Evolutionary conservation across 2,888 invertebrate species (phyloP).

Genomic region (Eupithecia inturbata): DNA sequence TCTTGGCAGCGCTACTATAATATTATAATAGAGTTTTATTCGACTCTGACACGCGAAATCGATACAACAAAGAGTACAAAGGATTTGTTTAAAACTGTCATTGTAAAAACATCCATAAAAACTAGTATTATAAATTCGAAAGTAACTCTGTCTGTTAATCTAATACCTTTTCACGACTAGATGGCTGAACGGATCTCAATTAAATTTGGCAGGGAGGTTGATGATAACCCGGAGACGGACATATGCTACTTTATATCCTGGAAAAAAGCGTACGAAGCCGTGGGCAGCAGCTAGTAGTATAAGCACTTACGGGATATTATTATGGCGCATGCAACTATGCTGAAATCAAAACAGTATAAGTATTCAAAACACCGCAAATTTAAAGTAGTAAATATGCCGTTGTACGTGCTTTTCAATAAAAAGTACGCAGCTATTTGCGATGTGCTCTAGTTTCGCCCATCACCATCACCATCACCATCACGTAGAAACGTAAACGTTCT

Average conservation of each 20-base stretch:
- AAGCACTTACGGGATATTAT: not conserved
- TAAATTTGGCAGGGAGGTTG: no score
- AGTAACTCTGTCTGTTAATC: no score
- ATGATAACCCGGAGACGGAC: no score
- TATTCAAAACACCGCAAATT: not conserved
- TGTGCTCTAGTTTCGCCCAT: not conserved
- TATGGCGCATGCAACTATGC: not conserved
- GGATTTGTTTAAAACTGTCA: not conserved
- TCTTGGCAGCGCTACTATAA: not conserved
- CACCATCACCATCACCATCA: not conserved
- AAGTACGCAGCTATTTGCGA: not conserved
- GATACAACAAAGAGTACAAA: not conserved
- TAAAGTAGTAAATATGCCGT: not conserved
- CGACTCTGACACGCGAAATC: constrained; percentile 6
- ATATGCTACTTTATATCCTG: no score
- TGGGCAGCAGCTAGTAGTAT: no score
- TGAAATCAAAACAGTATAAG: not conserved
- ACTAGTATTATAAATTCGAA: no score
- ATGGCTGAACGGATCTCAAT: no score
- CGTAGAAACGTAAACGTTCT: not conserved
- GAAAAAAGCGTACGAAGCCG: no score
- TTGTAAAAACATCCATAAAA: not conserved
- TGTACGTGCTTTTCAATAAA: not conserved
- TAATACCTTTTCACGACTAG: no score
- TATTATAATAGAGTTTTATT: not conserved